These are phyloP conservation scores for Pocota personata DNA, from an alignment of 2,888 invertebrate species.

Conservation along the genomic window DNA sequence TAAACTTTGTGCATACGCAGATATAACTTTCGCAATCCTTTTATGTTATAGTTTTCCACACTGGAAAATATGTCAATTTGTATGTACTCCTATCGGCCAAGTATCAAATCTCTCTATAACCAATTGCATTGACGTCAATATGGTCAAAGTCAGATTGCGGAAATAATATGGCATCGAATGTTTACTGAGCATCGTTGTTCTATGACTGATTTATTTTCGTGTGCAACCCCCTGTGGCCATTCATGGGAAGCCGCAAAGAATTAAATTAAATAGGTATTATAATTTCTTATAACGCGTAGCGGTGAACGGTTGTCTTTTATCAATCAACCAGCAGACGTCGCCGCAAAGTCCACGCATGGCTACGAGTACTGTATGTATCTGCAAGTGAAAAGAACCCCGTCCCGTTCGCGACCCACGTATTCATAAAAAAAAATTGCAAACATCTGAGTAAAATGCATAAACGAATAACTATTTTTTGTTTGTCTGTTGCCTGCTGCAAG, in stretches of 20 bases:
- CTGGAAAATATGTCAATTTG: no score
- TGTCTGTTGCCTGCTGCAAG: not conserved
- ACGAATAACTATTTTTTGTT: not conserved
- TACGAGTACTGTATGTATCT: not conserved
- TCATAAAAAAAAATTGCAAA: not conserved
- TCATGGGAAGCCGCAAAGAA: slow-evolving; percentile 11
- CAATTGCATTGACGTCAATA: not conserved
- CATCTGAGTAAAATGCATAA: not conserved
- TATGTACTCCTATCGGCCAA: not conserved
- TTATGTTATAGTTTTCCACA: no score
- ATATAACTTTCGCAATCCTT: no score
- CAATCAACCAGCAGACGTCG: slow-evolving; percentile 24
- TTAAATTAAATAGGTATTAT: not conserved
- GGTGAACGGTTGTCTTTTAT: not conserved
- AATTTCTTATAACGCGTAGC: slow-evolving; percentile 1
- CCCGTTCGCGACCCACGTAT: not conserved
- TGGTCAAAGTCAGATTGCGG: not conserved
- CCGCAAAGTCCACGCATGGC: slow-evolving; percentile 22
- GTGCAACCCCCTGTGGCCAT: not conserved
- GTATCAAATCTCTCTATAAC: not conserved
- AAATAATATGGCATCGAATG: slow-evolving; percentile 4
- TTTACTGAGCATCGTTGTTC: not conserved
- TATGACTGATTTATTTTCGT: not conserved
- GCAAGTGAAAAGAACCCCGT: not conserved
- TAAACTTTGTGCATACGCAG: no score